Evolutionary conservation across 2,797 vertebrate species (phyloP).

Genomic region (Halcyon chelicuti): DNA sequence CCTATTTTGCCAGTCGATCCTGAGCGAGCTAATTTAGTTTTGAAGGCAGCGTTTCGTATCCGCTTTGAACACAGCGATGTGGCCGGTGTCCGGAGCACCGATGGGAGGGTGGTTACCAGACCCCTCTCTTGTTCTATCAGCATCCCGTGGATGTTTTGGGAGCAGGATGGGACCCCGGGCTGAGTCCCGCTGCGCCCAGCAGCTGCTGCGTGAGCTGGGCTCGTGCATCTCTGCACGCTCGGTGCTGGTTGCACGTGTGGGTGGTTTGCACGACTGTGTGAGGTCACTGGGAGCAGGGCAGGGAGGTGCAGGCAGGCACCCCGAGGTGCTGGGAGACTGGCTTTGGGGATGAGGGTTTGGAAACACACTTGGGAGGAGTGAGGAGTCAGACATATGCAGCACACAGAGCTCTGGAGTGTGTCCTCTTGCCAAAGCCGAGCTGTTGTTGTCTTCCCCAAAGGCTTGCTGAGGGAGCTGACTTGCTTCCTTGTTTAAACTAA

Average conservation of each 20-base stretch:
- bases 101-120: accelerated
- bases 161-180: not conserved
- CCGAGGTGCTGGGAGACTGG: accelerated
- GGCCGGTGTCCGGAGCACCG: accelerated
- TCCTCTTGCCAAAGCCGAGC: not conserved
- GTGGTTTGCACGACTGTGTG: accelerated
- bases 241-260: not conserved
- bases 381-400: accelerated
- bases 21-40: not conserved
- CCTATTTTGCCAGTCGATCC: not conserved
- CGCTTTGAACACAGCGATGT: accelerated
- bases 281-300: not conserved
- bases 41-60: not conserved
- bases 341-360: not conserved
- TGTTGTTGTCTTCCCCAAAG: not conserved
- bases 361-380: accelerated
- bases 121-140: not conserved
- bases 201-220: not conserved
- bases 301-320: not conserved
- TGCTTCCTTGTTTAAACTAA: not conserved
- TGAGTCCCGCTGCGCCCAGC: not conserved
- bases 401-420: accelerated
- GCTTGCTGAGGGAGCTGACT: not conserved
- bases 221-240: accelerated
- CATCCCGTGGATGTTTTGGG: accelerated